A percentile compares a stretch with the other conserved stretches of the same genome.
Evolutionary conservation across 35 echinoderm and acorn worm genomes (phyloP).

Genomic region (Amphiura filiformis): DNA sequence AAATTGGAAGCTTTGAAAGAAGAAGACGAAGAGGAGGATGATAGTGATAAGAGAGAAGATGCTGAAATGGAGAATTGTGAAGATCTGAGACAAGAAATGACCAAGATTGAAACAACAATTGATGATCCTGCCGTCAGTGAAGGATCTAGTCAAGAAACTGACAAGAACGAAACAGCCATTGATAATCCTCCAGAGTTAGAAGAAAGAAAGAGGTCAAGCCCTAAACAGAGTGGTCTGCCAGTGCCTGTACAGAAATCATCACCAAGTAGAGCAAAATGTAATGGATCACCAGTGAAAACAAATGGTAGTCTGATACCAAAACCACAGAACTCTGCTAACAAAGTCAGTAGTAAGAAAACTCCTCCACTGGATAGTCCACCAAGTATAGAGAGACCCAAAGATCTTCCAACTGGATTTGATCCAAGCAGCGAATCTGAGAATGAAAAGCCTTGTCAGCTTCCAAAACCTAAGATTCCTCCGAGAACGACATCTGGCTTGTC

Average conservation of each 20-base stretch:
- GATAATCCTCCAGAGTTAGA: neutral
- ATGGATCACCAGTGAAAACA: neutral
- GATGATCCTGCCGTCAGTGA: conserved; percentile 41
- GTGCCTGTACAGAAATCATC: neutral
- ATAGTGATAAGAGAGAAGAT: conserved; percentile 8
- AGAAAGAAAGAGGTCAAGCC: neutral
- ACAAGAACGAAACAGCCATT: too few species aligned
- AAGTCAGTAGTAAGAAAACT: neutral
- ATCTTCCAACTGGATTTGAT: neutral
- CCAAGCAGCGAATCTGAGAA: neutral
- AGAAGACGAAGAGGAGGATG: conserved; percentile 45
- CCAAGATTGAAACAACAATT: neutral
- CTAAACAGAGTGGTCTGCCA: neutral
- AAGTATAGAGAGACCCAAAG: conserved; percentile 1
- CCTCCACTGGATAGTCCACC: neutral
- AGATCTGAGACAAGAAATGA: conserved; percentile 15
- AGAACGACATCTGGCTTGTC: neutral
- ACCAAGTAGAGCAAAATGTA: neutral
- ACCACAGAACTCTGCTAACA: neutral
- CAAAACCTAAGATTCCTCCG: conserved; percentile 30
- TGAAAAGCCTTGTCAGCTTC: conserved; percentile 33
- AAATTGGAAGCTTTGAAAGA: conserved; percentile 42
- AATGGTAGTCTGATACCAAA: neutral
- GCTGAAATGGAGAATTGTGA: conserved; percentile 49
- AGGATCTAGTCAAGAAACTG: too few species aligned